phyloP scores from a whole-genome alignment of 2,113 vertebrate species.

The Anseranas semipalmata region DNA sequence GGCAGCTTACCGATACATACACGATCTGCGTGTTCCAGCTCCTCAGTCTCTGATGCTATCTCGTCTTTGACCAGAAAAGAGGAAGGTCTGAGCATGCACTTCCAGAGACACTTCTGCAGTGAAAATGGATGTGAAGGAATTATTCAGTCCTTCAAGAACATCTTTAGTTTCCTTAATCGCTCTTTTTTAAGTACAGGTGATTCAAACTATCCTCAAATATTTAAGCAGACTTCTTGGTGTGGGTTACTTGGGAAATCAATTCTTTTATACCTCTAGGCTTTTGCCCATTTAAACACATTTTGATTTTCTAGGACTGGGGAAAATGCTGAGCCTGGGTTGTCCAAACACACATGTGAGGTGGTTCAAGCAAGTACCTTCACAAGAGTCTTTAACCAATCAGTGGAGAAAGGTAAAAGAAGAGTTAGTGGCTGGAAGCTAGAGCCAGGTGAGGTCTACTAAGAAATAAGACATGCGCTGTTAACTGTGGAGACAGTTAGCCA shows the following conservation, averaged over 20 bases:
- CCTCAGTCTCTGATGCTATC: neutral
- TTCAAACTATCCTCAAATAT: neutral
- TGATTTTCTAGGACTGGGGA: neutral
- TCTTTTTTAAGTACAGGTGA: neutral
- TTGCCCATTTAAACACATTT: neutral
- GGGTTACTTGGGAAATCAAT: neutral
- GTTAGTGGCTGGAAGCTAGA: neutral
- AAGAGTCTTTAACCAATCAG: neutral
- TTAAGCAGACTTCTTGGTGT: neutral
- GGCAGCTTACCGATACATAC: neutral
- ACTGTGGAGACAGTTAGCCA: neutral
- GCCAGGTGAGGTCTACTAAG: neutral
- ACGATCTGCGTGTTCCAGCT: neutral
- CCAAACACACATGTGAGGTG: neutral
- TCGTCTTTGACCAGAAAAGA: neutral
- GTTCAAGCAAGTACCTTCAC: neutral
- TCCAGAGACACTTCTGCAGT: neutral
- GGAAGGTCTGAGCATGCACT: neutral
- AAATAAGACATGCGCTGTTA: neutral
- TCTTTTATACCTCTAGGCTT: neutral
- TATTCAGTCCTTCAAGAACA: neutral
- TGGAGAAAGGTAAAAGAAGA: neutral
- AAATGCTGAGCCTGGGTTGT: neutral
- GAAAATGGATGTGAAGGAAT: neutral
- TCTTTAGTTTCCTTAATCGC: conserved; percentile 3